A percentile compares a stretch with the other conserved stretches of the same genome.
Evolutionary conservation across 2,888 invertebrate species (phyloP).

Genomic region (Cephus spinipes): DNA sequence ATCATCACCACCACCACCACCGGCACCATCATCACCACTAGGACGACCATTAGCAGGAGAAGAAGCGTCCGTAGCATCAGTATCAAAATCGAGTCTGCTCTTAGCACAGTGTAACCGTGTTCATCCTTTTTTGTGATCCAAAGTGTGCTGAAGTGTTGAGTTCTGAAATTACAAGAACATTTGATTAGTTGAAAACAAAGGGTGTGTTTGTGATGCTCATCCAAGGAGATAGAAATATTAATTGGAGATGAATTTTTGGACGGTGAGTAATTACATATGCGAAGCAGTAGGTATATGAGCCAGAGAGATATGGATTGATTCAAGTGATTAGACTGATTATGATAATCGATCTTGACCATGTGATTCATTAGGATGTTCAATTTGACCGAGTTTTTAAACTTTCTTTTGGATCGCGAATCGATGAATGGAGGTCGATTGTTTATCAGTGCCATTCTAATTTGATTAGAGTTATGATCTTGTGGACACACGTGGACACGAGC

Average conservation of each 20-base stretch:
- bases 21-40: background rate
- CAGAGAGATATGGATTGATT: background rate
- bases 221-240: background rate
- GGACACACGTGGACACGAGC: slow-evolving; percentile 13
- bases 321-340: background rate
- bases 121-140: background rate
- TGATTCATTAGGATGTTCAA: background rate
- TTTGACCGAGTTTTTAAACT: background rate
- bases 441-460: slow-evolving; percentile 21
- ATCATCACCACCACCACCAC: background rate
- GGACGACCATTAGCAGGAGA: background rate
- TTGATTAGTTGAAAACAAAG: background rate
- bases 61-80: slow-evolving; percentile 51
- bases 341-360: background rate
- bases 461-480: slow-evolving; percentile 15
- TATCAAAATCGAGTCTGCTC: slow-evolving; percentile 21
- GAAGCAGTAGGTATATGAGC: background rate
- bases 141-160: background rate
- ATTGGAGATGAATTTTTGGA: background rate
- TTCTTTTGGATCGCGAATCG: background rate
- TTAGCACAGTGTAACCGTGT: background rate
- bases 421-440: background rate
- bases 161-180: background rate
- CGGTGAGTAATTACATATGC: background rate
- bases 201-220: background rate